Conservation (phyloP, 2,888 invertebrate genomes). For the Ophioninae sp. region DNA sequence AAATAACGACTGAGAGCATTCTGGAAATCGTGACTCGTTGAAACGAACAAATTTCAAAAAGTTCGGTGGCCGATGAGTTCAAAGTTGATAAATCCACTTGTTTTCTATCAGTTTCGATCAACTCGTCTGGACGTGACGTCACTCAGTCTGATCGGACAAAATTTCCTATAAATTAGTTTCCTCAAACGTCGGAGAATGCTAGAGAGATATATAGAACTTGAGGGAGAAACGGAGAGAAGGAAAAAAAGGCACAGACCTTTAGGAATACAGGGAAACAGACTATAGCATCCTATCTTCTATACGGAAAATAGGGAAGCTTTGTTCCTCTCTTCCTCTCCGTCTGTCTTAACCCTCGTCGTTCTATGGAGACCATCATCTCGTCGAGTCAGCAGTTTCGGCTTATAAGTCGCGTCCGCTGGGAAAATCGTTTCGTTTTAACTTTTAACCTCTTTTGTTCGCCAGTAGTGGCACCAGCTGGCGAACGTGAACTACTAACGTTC, state of each 20-base stretch:
- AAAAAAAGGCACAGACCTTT: neutral
- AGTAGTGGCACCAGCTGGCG: constrained; percentile 39
- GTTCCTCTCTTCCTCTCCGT: constrained; percentile 2
- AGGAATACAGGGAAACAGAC: neutral
- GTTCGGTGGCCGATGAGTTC: neutral
- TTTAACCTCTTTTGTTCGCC: constrained; percentile 50
- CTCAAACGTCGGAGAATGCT: neutral
- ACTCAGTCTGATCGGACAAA: neutral
- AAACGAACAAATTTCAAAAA: neutral
- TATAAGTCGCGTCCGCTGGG: constrained; percentile 39
- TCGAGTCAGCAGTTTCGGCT: constrained; percentile 39
- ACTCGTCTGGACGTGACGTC: neutral
- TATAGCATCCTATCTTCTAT: neutral
- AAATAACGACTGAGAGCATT: neutral
- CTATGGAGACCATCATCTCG: constrained; percentile 41
- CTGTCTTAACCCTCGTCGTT: constrained; percentile 23
- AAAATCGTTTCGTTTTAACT: constrained; percentile 59
- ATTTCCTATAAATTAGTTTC: neutral
- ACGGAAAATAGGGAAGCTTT: neutral
- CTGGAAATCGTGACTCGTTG: neutral
- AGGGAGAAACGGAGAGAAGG: neutral
- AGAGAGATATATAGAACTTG: neutral
- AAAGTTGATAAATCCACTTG: neutral
- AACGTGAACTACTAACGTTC: constrained; percentile 44
- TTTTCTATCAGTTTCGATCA: neutral